phyloP scores from a whole-genome alignment of 2,797 vertebrate species.

The Acipenser transmontanus region DNA sequence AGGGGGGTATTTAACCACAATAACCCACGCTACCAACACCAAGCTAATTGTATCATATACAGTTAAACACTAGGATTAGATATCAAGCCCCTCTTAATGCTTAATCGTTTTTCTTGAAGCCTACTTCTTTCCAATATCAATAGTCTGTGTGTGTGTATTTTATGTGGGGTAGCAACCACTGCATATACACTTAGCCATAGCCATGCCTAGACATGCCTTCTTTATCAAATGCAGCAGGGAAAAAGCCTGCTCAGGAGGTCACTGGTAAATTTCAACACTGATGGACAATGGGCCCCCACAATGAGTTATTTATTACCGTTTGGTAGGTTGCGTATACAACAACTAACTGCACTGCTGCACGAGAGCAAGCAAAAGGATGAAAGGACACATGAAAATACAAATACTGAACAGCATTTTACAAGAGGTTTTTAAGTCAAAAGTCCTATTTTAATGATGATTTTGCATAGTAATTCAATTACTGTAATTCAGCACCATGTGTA shows the following conservation, averaged over 20 bases:
- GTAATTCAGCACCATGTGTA: too few species aligned
- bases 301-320: neutral
- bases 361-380: too few species aligned
- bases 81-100: neutral
- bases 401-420: too few species aligned
- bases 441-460: too few species aligned
- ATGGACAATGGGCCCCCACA: neutral
- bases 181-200: too few species aligned
- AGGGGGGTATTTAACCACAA: neutral
- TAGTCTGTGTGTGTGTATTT: neutral
- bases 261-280: neutral
- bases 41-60: slow-evolving; percentile 18
- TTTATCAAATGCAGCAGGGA: neutral
- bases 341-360: neutral
- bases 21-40: slow-evolving; percentile 21
- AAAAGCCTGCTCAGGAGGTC: neutral
- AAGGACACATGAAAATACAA: too few species aligned
- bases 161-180: too few species aligned
- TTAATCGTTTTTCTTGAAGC: neutral
- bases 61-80: slow-evolving; percentile 20
- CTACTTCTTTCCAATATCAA: neutral
- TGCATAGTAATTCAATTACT: too few species aligned
- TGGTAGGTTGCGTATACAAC: neutral
- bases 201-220: neutral
- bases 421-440: too few species aligned